Evolutionary conservation across 2,797 vertebrate genomes (phyloP), one percentile per base, ranked within the genome.

Genomic region (Neomorphus geoffroyi): DNA sequence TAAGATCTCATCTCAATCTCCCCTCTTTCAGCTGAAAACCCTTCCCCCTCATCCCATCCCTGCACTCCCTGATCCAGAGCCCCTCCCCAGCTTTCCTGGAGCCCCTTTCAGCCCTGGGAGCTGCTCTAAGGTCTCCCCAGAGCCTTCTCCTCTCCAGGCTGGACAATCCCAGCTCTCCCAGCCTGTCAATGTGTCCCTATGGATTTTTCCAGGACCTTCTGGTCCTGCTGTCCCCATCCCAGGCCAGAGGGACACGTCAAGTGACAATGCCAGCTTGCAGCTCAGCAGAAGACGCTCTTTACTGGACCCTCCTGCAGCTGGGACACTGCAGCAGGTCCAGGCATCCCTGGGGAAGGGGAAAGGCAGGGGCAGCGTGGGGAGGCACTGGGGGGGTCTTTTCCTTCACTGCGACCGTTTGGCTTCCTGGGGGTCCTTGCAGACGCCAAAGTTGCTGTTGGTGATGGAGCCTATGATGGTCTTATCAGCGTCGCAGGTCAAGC

Each of bases 371-470:
- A 65, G 56, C n/a, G 18, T 0, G 2, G 9, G 56, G 24, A 30
- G 32, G 10, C 21, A 16, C 15, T 11, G 64, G 66, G 15, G 28
- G 8, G 18, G 18, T 10, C 24, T 32, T 18, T 2, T 19, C 15
- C 60, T 86, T 56, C 92, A 97, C n/a, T 18, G 9, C 23, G 1
- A 3, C 22, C 6, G 14, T 5, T 32, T 8, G 6, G 11, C 11
- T 7, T 10, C 15, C 3, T 3, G 4, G 9, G 77, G 54, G 41
- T 98, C 98, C 3, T 7, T 50, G 92, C 98, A 98, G 94, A 57
- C 0, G 8, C 98, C 98, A 0, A 96, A 98, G 96, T 98, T 51
- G 11, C 71, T 98, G 96, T 98, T 98, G 95, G 97, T 98, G 96
- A 98, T 93, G 92, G 97, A 56, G 15, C 98, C 98, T 35, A 98